Percentiles rank a stretch among this genome's conserved stretches.
Evolutionary conservation across 92 coral and sea anemone species (phyloP).

Genomic region (Phenganax subtilis): DNA sequence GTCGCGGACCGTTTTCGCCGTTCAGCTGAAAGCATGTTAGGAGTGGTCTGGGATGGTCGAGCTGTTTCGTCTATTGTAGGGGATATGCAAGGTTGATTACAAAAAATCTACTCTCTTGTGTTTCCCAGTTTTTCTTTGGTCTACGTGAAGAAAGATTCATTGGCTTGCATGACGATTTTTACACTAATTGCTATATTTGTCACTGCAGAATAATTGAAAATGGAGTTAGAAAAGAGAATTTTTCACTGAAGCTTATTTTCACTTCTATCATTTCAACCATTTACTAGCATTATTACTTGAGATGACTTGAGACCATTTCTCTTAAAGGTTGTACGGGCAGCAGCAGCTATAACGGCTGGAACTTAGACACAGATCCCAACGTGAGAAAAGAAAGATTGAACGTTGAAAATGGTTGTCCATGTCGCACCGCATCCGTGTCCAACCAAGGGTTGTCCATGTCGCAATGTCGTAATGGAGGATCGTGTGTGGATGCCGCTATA

Average conservation of each 20-base stretch:
- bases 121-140: neutral
- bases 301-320: no score
- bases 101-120: neutral
- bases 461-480: slow-evolving; percentile 30
- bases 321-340: slow-evolving; percentile 77
- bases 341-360: slow-evolving; percentile 70
- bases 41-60: slow-evolving; percentile 24
- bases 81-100: slow-evolving; percentile 25
- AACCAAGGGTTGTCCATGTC: no score
- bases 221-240: no score
- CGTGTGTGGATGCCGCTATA: slow-evolving; percentile 9
- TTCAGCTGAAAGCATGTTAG: slow-evolving; percentile 23
- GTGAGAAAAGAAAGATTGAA: slow-evolving; percentile 69
- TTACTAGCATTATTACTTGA: no score
- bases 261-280: no score
- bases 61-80: slow-evolving; percentile 9
- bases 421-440: no score
- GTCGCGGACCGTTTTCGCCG: slow-evolving; percentile 34
- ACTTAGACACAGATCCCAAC: slow-evolving; percentile 51
- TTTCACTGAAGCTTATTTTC: no score
- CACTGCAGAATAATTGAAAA: no score
- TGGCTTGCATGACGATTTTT: neutral
- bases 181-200: no score
- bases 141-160: neutral
- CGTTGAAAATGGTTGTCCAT: slow-evolving; percentile 81